Percentiles rank a stretch among this genome's conserved stretches.
These are phyloP conservation scores for Cacatua alba DNA, from an alignment of 2,113 vertebrate genomes.

Conservation along the genomic window DNA sequence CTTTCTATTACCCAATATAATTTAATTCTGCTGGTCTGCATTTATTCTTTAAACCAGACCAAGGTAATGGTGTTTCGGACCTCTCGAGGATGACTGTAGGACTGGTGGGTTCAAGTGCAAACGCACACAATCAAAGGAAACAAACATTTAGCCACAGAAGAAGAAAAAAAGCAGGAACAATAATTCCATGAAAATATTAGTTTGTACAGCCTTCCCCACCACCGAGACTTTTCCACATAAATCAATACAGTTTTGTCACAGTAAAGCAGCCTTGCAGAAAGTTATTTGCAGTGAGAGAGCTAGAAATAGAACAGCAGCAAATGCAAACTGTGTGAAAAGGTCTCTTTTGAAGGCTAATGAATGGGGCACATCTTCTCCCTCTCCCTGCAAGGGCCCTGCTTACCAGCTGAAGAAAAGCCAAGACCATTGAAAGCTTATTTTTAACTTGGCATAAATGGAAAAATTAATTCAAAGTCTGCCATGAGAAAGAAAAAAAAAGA, in stretches of 20 bases:
- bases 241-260: not conserved
- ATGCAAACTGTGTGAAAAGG: not conserved
- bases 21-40: not conserved
- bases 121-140: not conserved
- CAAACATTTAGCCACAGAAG: not conserved
- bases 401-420: not conserved
- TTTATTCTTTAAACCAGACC: not conserved
- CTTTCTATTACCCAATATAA: not conserved
- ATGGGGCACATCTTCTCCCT: not conserved
- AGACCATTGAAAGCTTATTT: not conserved
- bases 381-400: not conserved
- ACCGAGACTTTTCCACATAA: not conserved
- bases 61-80: not conserved
- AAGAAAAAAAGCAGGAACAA: not conserved
- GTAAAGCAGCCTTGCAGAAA: not conserved
- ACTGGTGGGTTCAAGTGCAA: not conserved
- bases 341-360: not conserved
- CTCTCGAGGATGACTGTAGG: not conserved
- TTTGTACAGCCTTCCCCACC: not conserved
- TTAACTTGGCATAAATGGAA: not conserved
- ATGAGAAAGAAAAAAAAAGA: not conserved
- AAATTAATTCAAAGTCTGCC: not conserved
- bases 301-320: not conserved
- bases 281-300: not conserved
- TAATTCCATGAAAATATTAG: not conserved